A percentile compares a stretch with the other conserved stretches of the same genome.
Evolutionary conservation across 2,888 invertebrate species (phyloP).

Genomic region (Cataglyphis rosenhaueri): DNA sequence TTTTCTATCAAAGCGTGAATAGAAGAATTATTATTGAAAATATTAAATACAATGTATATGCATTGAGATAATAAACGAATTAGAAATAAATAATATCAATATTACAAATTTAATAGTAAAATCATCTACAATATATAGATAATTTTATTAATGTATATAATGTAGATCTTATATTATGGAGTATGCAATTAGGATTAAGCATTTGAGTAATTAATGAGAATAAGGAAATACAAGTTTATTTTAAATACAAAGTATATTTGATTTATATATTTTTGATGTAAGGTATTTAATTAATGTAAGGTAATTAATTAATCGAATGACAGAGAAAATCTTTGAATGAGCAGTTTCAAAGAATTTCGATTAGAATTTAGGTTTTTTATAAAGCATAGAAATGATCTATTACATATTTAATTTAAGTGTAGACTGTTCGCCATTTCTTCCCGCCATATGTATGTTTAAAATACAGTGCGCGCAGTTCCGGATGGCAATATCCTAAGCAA

Average conservation of each 20-base stretch:
- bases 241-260: neutral
- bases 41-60: neutral
- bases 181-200: too few species aligned
- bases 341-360: neutral
- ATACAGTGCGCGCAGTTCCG: too few species aligned
- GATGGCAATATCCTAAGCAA: too few species aligned
- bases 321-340: neutral
- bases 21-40: neutral
- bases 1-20: neutral
- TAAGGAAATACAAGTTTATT: neutral
- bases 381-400: too few species aligned
- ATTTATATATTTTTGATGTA: neutral
- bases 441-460: too few species aligned
- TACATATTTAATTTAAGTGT: neutral
- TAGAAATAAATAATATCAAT: neutral
- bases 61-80: neutral
- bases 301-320: neutral
- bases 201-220: too few species aligned
- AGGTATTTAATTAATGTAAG: neutral
- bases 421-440: neutral
- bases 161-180: too few species aligned
- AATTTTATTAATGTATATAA: too few species aligned
- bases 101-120: too few species aligned
- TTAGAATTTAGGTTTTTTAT: neutral
- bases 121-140: too few species aligned